These are phyloP conservation scores for Parazoanthus darwini DNA, from an alignment of 92 coral and sea anemone species.

Conservation along the genomic window DNA sequence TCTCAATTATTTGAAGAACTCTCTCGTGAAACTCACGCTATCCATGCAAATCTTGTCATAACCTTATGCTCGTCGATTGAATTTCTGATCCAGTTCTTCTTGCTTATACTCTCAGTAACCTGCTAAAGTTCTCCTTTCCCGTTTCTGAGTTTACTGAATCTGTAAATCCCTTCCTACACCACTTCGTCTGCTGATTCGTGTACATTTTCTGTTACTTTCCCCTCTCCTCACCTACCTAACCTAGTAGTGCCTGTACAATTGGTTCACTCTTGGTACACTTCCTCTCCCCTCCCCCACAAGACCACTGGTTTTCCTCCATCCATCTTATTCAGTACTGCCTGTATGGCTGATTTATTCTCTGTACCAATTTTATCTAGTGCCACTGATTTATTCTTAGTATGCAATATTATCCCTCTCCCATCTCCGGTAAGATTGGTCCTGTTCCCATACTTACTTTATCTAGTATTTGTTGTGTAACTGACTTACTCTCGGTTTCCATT, in stretches of 20 bases:
- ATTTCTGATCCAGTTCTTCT: no score
- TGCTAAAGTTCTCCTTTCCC: neutral
- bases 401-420: neutral
- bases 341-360: no score
- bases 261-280: neutral
- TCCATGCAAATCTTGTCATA: neutral
- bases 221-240: neutral
- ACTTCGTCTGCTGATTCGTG: neutral
- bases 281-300: neutral
- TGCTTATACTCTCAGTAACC: neutral
- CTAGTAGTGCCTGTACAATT: neutral
- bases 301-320: neutral
- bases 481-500: no score
- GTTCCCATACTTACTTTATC: no score
- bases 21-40: neutral
- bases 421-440: neutral
- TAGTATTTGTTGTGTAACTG: no score
- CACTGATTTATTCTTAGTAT: slow-evolving; percentile 48
- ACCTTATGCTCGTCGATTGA: neutral
- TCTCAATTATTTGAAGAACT: no score
- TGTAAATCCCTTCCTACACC: neutral
- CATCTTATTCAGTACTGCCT: no score
- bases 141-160: neutral
- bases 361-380: slow-evolving; percentile 48
- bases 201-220: neutral